Base-by-base conservation (phyloP, 1,140 invertebrate genomes). In the Potamilus streckersoni region DNA sequence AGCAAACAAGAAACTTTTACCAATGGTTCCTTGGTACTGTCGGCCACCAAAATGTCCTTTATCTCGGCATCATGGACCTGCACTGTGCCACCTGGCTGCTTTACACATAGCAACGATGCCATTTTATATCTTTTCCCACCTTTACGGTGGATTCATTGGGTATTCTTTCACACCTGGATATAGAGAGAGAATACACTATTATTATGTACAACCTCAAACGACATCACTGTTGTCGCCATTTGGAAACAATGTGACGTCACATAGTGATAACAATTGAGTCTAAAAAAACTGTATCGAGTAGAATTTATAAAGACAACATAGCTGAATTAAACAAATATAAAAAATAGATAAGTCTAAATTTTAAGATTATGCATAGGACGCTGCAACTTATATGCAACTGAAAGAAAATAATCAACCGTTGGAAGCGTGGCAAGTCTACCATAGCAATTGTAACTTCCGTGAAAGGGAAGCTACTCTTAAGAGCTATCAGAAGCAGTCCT, bases 241-340 rank as follows among this genome's bases (percentile, higher is more conserved):
- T 80, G 80, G 74, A 82, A 82, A 82, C 82, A 80, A 80, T 78
- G 67, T 80, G 80, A 82, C 82, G 82, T 84, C 82, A 82, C 82
- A 76, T 84, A 38, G 82, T 78, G 78, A 83, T 80, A 60, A 16
- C 20, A 49, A 49, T 49, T 49, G 38, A 49, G 0, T 11, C 38
- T 49, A 8, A 49, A 49, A 49, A 49, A 49, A 11, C 38, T 49
- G 38, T 49, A 49, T 49, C 38, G 11, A 49, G 38, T 49, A 49
- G 2, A 49, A 49, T 49, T 49, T 31, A 31, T 31, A 31, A 31
- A 49, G 6, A 49, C 4, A 49, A 49, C 38, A 4, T 49, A 8
- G 38, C 38, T 8, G 11, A 49, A 8, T 49, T 49, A 49, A 49
- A 49, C 6, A 49, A 49, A 49, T 49, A 31, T 1, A 4, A 11